Conservation (phyloP, 1,140 invertebrate species). For the Trigoniulus corallinus region DNA sequence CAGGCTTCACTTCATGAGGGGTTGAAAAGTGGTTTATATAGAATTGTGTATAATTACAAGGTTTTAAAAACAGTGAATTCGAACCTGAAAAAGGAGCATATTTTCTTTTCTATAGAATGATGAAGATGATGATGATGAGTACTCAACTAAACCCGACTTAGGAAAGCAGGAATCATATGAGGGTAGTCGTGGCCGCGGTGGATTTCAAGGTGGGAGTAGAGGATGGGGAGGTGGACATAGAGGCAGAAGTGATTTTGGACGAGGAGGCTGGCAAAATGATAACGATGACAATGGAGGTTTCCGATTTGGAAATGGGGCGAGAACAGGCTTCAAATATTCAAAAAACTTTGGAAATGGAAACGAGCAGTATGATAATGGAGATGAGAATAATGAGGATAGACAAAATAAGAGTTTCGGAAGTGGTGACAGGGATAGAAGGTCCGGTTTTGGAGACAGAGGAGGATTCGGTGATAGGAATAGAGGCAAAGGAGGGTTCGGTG, state of each 20-base stretch:
- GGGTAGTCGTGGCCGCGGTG: slow-evolving; percentile 1
- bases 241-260: slow-evolving; percentile 8
- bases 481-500: slow-evolving; percentile 12
- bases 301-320: slow-evolving; percentile 2
- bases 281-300: slow-evolving; percentile 12
- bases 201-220: slow-evolving; percentile 6
- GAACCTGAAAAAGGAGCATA: no score
- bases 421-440: slow-evolving; percentile 12
- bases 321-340: no score
- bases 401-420: slow-evolving; percentile 20
- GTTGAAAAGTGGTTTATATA: no score
- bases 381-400: no score
- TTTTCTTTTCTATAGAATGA: not conserved
- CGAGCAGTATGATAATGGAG: no score
- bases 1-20: no score
- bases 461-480: slow-evolving; percentile 19
- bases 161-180: not conserved
- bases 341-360: no score
- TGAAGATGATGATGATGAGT: not conserved
- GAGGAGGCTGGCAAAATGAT: slow-evolving; percentile 8
- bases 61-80: no score
- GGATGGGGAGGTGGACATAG: slow-evolving; percentile 6
- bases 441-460: slow-evolving; percentile 20
- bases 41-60: no score
- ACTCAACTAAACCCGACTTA: not conserved